Base-by-base conservation (phyloP, 2,797 vertebrate genomes). In the Lacerta agilis region DNA sequence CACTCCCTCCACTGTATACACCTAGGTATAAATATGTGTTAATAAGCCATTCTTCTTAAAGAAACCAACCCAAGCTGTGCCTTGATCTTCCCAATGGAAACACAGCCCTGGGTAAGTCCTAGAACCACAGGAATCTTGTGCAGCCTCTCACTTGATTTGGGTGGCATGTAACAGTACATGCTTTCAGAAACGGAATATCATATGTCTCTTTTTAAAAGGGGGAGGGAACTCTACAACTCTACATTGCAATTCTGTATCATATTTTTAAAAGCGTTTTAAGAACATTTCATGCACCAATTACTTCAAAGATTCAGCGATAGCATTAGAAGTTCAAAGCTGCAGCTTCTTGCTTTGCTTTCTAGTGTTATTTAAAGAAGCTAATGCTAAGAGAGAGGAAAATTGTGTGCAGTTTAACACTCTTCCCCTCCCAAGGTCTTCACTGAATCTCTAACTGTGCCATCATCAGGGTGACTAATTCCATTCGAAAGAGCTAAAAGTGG, bases 261-360 rank as follows among this genome's bases (percentile, higher is more conserved):
- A 43, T 91, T 95, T 92, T 86, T 83, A 83, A 90, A 91, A 93
- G 88, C 90, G 91, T 88, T 92, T 93, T 93, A 94, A 94, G 85
- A 94, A 90, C 91, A 94, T 91, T 95, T 94, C 91, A 95, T 84
- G 91, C 90, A 94, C 92, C 91, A 92, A 90, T 93, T 96, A 95
- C 91, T 95, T 96, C 91, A 96, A 95, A 96, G 93, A 94, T 95
- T 92, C 86, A 84, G 79, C 41, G 92, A 93, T 94, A 94, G 71
- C 87, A 90, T 88, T 92, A 89, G 80, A 91, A 93, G 87, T 92
- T 94, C 90, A 87, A 96, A 96, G 92, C 92, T 87, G 23, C 67
- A 94, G 86, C 80, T 94, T 94, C 89, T 82, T 71, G 77, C 79
- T 94, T 92, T 79, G 49, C 82, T 91, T 92, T 90, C 76, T 87